A percentile compares a stretch with the other conserved stretches of the same genome.
Conservation (phyloP, 2,888 invertebrate genomes). For the Nycteola revayana region DNA sequence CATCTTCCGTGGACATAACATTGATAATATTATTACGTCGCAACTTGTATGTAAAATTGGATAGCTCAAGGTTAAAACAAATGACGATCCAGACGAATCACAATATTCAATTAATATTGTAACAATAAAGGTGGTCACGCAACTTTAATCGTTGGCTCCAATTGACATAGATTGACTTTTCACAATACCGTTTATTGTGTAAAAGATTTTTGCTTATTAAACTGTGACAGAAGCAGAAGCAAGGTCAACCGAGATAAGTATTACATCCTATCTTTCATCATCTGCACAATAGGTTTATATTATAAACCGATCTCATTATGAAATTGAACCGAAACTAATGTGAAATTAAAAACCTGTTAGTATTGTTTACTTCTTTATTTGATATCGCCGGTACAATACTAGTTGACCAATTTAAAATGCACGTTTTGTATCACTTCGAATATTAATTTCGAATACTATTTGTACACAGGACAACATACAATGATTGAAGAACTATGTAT, state of each 20-base stretch:
- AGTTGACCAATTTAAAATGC: slow-evolving; percentile 74
- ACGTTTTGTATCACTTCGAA: slow-evolving; percentile 67
- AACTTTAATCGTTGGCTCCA: slow-evolving; percentile 36
- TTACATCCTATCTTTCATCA: slow-evolving; percentile 43
- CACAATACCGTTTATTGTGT: slow-evolving; percentile 45
- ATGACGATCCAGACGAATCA: slow-evolving; percentile 4
- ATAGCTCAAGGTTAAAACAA: slow-evolving; percentile 25
- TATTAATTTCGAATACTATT: slow-evolving; percentile 60
- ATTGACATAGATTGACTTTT: slow-evolving; percentile 41
- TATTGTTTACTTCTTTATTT: slow-evolving; percentile 68
- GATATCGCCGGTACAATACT: slow-evolving; percentile 73
- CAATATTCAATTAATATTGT: slow-evolving; percentile 16
- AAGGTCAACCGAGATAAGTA: slow-evolving; percentile 42
- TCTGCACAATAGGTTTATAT: slow-evolving; percentile 21
- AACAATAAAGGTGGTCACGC: slow-evolving; percentile 29
- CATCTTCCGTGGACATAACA: slow-evolving; percentile 29
- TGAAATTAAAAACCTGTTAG: slow-evolving; percentile 33
- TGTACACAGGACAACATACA: slow-evolving; percentile 68
- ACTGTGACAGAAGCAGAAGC: slow-evolving; percentile 28
- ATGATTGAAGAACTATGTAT: slow-evolving; percentile 33
- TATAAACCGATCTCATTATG: slow-evolving; percentile 15
- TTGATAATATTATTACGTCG: slow-evolving; percentile 25
- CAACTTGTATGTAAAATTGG: slow-evolving; percentile 20
- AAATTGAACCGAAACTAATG: slow-evolving; percentile 30
- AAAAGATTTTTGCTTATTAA: slow-evolving; percentile 35